Evolutionary conservation across 2,888 invertebrate genomes (phyloP).

Genomic region (Busseola fusca): DNA sequence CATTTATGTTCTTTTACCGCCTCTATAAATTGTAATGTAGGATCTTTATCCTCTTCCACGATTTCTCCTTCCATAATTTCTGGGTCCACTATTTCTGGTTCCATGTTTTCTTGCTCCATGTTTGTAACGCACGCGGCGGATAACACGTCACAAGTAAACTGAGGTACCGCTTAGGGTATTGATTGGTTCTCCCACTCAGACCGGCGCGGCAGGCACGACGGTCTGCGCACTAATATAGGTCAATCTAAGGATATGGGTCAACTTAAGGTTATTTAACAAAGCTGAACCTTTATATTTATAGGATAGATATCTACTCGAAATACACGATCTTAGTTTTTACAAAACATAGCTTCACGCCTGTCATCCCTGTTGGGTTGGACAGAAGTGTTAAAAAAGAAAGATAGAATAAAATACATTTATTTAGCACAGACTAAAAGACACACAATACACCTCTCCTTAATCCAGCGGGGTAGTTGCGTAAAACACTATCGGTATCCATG

Average conservation of each 20-base stretch:
- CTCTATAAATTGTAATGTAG: constrained; percentile 31
- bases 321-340: not conserved
- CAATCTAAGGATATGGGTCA: constrained; percentile 1
- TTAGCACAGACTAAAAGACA: too few species aligned
- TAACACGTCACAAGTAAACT: constrained; percentile 19
- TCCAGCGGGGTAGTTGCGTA: too few species aligned
- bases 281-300: not conserved
- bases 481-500: too few species aligned
- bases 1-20: constrained; percentile 38
- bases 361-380: not conserved
- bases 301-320: not conserved
- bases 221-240: constrained; percentile 6
- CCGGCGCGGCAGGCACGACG: constrained; percentile 12
- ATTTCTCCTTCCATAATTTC: constrained; percentile 1
- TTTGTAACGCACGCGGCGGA: constrained; percentile 2
- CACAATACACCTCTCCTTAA: too few species aligned
- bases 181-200: constrained; percentile 17
- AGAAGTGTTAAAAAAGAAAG: not conserved
- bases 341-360: not conserved
- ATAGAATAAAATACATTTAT: too few species aligned
- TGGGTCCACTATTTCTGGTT: constrained; percentile 2
- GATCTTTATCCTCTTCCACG: constrained; percentile 22
- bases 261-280: not conserved
- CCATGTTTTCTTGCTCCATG: constrained; percentile 9
- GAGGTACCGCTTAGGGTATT: constrained; percentile 15